Conservation (phyloP, 2,888 invertebrate genomes). For the Odontocerum albicorne region DNA sequence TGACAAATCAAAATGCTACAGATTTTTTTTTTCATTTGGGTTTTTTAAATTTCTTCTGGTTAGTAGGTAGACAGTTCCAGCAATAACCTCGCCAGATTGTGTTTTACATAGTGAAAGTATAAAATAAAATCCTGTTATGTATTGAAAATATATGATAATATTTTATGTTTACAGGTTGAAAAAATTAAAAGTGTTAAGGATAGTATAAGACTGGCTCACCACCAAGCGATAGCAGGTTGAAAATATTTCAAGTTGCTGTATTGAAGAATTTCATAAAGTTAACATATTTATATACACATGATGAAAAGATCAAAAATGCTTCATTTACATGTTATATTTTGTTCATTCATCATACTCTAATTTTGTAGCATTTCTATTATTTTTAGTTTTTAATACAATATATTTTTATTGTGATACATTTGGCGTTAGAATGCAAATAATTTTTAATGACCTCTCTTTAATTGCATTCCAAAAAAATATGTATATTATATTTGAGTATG, state of each 20-base stretch:
- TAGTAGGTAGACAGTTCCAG: too few species aligned
- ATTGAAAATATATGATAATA: constrained; percentile 5
- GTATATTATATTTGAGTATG: not conserved
- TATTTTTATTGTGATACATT: constrained; percentile 37
- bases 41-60: too few species aligned
- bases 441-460: constrained; percentile 20
- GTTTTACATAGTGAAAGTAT: too few species aligned
- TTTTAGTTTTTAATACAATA: constrained; percentile 29
- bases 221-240: constrained; percentile 35
- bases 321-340: constrained; percentile 33
- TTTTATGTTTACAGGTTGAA: constrained; percentile 28
- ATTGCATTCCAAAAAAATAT: constrained; percentile 32
- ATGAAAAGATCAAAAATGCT: constrained; percentile 36
- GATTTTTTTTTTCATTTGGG: too few species aligned
- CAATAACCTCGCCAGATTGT: too few species aligned
- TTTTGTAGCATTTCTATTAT: constrained; percentile 33
- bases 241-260: constrained; percentile 33
- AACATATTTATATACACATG: constrained; percentile 29
- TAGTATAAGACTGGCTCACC: constrained; percentile 37
- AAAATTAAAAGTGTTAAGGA: constrained; percentile 32
- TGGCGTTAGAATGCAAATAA: constrained; percentile 24
- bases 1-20: too few species aligned
- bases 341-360: constrained; percentile 29
- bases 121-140: too few species aligned
- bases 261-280: constrained; percentile 29